phyloP scores from a whole-genome alignment of 2,797 vertebrate genomes.

The Neosalanx taihuensis region DNA sequence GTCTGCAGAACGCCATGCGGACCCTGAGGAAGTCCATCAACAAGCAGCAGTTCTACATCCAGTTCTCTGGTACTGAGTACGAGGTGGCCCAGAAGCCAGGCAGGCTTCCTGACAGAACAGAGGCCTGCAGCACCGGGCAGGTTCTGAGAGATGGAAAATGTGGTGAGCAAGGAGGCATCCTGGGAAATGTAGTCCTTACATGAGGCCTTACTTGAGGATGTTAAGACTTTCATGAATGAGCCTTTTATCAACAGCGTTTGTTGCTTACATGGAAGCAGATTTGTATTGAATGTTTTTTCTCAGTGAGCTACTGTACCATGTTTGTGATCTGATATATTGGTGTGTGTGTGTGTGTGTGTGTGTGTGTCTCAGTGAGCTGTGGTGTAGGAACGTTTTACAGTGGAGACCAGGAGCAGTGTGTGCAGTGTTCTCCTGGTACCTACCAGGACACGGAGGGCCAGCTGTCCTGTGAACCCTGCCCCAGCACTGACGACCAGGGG shows the following conservation, averaged over 20 bases:
- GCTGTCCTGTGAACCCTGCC: constrained; percentile 90
- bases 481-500: constrained; percentile 83
- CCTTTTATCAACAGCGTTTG: no score
- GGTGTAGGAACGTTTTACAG: constrained; percentile 86
- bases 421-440: constrained; percentile 82
- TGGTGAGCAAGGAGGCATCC: constrained; percentile 69
- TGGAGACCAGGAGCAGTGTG: constrained; percentile 83
- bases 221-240: no score
- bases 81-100: constrained; percentile 88
- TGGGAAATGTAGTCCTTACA: background rate
- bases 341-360: constrained; percentile 12
- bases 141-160: constrained; percentile 85
- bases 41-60: constrained; percentile 94
- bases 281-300: background rate
- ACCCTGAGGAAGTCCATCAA: constrained; percentile 91
- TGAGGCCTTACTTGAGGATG: no score
- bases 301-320: background rate
- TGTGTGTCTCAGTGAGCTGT: constrained; percentile 80
- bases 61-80: constrained; percentile 90
- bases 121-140: constrained; percentile 84
- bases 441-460: constrained; percentile 91
- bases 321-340: background rate
- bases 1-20: constrained; percentile 87
- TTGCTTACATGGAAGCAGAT: no score
- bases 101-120: constrained; percentile 72